Evolutionary conservation across 2,113 vertebrate species (phyloP).

Genomic region (Myxocyprinus asiaticus): DNA sequence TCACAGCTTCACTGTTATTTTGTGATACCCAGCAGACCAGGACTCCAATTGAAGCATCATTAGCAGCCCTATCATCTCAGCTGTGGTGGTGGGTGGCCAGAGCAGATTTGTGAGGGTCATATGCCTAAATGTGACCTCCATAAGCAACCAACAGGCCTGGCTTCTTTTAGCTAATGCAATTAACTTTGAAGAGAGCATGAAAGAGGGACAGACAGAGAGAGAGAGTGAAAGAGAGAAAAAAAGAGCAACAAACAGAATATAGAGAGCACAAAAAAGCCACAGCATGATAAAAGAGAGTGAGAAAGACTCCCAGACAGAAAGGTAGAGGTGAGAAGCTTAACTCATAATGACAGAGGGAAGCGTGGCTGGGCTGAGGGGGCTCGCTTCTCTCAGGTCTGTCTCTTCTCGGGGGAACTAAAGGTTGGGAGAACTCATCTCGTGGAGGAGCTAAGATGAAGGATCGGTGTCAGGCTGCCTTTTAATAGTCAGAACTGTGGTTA

Average conservation of each 20-base stretch:
- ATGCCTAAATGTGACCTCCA: slow-evolving; percentile 61
- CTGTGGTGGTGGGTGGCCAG: slow-evolving; percentile 35
- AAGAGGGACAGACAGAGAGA: too few relatives aligned
- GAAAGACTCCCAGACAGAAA: slow-evolving; percentile 21
- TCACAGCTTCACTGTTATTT: slow-evolving; percentile 21
- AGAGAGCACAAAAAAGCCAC: neutral
- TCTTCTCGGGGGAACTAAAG: slow-evolving; percentile 62
- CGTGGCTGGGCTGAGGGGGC: slow-evolving; percentile 45
- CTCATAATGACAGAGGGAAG: slow-evolving; percentile 56
- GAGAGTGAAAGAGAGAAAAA: neutral
- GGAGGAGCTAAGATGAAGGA: slow-evolving; percentile 75
- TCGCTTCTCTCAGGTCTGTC: slow-evolving; percentile 39
- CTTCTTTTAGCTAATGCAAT: slow-evolving; percentile 72
- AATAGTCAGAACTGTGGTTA: slow-evolving; percentile 80
- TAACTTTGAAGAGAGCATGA: slow-evolving; percentile 60
- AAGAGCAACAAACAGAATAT: slow-evolving; percentile 8
- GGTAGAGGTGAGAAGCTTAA: slow-evolving; percentile 53
- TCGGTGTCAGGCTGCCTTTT: slow-evolving; percentile 76
- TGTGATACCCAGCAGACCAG: slow-evolving; percentile 33
- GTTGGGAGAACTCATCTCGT: slow-evolving; percentile 61
- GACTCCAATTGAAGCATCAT: slow-evolving; percentile 39
- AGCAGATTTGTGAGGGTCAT: slow-evolving; percentile 64
- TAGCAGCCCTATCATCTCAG: slow-evolving; percentile 48
- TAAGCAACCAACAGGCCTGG: slow-evolving; percentile 53
- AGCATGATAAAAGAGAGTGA: slow-evolving; percentile 15